Conservation (phyloP, 2,113 vertebrate species). For the Marcusenius ussheri region DNA sequence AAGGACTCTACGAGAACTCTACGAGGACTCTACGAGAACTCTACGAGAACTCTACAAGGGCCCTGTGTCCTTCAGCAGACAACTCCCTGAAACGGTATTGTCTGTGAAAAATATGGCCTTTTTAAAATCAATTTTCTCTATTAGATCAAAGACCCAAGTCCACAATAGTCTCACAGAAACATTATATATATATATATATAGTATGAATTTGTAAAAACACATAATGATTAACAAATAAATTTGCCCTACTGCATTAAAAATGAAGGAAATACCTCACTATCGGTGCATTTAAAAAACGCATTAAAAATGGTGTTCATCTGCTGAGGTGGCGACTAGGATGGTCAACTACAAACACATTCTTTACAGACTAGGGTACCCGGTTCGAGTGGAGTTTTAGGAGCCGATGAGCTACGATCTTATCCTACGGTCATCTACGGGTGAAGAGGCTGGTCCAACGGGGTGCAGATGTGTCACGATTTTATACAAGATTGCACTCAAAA, state of each 20-base stretch:
- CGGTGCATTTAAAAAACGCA: constrained; percentile 55
- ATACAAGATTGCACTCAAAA: constrained; percentile 75
- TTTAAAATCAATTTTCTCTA: constrained; percentile 57
- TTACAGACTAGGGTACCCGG: constrained; percentile 42
- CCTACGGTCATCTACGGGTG: constrained; percentile 62
- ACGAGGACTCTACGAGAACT: constrained; percentile 18
- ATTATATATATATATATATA: constrained; percentile 60
- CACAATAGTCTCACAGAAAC: constrained; percentile 72
- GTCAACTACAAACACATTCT: constrained; percentile 42
- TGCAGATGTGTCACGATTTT: constrained; percentile 64
- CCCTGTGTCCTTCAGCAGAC: constrained; percentile 59
- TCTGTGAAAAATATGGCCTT: constrained; percentile 70
- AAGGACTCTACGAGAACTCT: constrained; percentile 25
- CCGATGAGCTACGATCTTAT: constrained; percentile 60
- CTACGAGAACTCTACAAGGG: constrained; percentile 19
- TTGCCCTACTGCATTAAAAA: constrained; percentile 44
- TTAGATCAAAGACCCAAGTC: constrained; percentile 66
- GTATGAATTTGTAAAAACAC: constrained; percentile 49
- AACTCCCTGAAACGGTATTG: constrained; percentile 63
- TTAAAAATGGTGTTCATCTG: constrained; percentile 34
- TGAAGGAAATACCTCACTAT: constrained; percentile 51
- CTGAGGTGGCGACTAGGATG: constrained; percentile 44
- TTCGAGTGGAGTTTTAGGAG: constrained; percentile 53
- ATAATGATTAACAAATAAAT: constrained; percentile 46
- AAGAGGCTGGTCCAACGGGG: constrained; percentile 61